Evolutionary conservation across 2,888 invertebrate species (phyloP).

Genomic region (Netelia melanura): DNA sequence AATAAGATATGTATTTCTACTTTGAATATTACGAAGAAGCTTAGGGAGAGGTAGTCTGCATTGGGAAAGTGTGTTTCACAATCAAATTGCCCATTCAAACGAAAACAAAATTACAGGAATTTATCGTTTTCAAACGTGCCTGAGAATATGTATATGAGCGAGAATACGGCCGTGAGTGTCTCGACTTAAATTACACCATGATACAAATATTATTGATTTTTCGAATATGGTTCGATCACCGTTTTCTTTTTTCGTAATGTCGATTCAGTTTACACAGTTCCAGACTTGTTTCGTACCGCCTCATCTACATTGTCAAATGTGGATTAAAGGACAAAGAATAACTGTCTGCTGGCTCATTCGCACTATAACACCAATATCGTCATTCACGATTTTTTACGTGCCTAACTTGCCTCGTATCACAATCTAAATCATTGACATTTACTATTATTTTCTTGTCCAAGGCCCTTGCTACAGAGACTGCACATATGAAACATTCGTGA

Average conservation of each 20-base stretch:
- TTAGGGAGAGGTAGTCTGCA: slow-evolving; percentile 79
- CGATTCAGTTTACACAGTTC: slow-evolving; percentile 8
- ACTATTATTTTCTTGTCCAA: slow-evolving; percentile 49
- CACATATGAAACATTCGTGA: slow-evolving; percentile 31
- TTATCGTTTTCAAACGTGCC: slow-evolving; percentile 73
- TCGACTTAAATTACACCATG: slow-evolving; percentile 32
- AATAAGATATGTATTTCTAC: slow-evolving; percentile 84
- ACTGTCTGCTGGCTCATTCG: not conserved
- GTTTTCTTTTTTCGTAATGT: not conserved
- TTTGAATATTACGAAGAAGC: slow-evolving; percentile 83
- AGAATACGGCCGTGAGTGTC: slow-evolving; percentile 35
- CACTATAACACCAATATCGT: slow-evolving; percentile 1
- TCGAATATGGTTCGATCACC: not conserved
- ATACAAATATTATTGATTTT: slow-evolving; percentile 1
- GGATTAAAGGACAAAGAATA: too few species aligned
- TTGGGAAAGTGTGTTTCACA: slow-evolving; percentile 80
- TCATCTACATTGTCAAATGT: slow-evolving; percentile 1
- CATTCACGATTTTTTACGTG: slow-evolving; percentile 14
- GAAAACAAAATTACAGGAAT: slow-evolving; percentile 66
- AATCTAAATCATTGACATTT: slow-evolving; percentile 23
- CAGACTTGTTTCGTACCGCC: not conserved
- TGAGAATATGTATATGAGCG: slow-evolving; percentile 56
- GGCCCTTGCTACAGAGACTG: slow-evolving; percentile 48
- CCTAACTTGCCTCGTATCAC: slow-evolving; percentile 27
- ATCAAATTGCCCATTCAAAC: slow-evolving; percentile 76